Percentiles rank a stretch among this genome's conserved stretches.
These are phyloP conservation scores for Agonum fuliginosum DNA, from an alignment of 2,888 invertebrate species.

Conservation along the genomic window DNA sequence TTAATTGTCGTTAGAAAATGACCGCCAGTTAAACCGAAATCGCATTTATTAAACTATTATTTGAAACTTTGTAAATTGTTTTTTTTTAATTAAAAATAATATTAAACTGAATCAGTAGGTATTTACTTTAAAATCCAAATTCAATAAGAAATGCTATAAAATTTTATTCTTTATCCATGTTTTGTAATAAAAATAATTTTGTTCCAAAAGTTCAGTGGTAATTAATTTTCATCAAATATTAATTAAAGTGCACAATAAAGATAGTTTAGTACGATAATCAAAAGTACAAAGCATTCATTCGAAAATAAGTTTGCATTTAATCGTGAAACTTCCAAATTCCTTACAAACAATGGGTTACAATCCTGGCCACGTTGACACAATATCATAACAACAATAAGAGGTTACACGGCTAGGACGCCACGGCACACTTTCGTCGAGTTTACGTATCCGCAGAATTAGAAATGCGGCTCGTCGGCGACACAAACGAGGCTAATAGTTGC, in stretches of 20 bases:
- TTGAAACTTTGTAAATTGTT: too few relatives aligned
- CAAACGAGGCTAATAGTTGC: conserved; percentile 50
- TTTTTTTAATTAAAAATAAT: too few relatives aligned
- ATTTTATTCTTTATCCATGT: too few relatives aligned
- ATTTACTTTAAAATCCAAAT: too few relatives aligned
- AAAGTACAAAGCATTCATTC: neutral
- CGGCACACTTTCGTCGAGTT: conserved; percentile 30
- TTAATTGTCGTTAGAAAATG: too few relatives aligned
- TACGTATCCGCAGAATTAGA: conserved; percentile 48
- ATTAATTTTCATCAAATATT: conserved; percentile 6
- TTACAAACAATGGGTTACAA: neutral
- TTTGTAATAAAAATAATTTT: too few relatives aligned
- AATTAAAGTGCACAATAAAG: conserved; percentile 11
- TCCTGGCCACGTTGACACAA: conserved; percentile 26
- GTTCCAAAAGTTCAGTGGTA: neutral
- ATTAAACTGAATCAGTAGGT: too few relatives aligned
- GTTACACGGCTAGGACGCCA: conserved; percentile 12
- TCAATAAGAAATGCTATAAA: too few relatives aligned
- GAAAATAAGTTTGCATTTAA: conserved; percentile 23
- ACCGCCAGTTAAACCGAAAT: too few relatives aligned
- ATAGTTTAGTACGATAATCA: neutral
- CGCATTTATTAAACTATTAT: too few relatives aligned
- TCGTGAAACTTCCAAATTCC: neutral
- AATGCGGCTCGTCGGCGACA: conserved; percentile 4
- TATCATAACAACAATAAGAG: conserved; percentile 38